Evolutionary conservation across 2,113 vertebrate genomes (phyloP).

Genomic region (Syngnathoides biaculeatus): DNA sequence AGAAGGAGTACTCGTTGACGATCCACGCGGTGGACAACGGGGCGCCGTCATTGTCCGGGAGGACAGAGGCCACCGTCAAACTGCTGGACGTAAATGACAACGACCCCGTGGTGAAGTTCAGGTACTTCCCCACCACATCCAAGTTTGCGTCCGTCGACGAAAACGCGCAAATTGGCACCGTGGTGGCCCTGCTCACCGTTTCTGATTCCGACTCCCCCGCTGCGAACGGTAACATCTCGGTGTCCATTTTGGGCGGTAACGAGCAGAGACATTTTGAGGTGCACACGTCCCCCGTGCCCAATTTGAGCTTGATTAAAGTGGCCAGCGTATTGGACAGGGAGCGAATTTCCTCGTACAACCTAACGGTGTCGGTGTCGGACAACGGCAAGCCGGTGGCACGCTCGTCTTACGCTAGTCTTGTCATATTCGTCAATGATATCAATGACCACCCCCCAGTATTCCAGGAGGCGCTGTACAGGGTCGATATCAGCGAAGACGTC

Average conservation of each 20-base stretch:
- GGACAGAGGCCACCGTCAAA: constrained; percentile 85
- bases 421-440: constrained; percentile 97
- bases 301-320: constrained; percentile 95
- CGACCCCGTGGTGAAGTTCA: constrained; percentile 91
- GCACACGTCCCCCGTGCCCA: constrained; percentile 93
- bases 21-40: constrained; percentile 88
- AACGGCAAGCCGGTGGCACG: constrained; percentile 79
- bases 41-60: constrained; percentile 82
- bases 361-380: constrained; percentile 92
- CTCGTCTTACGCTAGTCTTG: constrained; percentile 90
- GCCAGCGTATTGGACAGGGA: constrained; percentile 91
- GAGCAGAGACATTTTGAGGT: constrained; percentile 96
- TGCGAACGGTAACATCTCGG: constrained; percentile 94
- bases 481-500: constrained; percentile 89
- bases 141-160: constrained; percentile 95
- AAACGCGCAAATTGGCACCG: constrained; percentile 90
- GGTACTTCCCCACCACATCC: constrained; percentile 89
- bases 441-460: constrained; percentile 95
- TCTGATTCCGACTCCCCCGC: constrained; percentile 88
- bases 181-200: constrained; percentile 92
- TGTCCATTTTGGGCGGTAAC: constrained; percentile 91
- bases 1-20: constrained; percentile 86
- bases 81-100: constrained; percentile 95
- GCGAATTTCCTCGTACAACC: constrained; percentile 93
- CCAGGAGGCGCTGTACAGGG: constrained; percentile 82